Conservation (phyloP, 2,797 vertebrate species). For the Poecilia picta region DNA sequence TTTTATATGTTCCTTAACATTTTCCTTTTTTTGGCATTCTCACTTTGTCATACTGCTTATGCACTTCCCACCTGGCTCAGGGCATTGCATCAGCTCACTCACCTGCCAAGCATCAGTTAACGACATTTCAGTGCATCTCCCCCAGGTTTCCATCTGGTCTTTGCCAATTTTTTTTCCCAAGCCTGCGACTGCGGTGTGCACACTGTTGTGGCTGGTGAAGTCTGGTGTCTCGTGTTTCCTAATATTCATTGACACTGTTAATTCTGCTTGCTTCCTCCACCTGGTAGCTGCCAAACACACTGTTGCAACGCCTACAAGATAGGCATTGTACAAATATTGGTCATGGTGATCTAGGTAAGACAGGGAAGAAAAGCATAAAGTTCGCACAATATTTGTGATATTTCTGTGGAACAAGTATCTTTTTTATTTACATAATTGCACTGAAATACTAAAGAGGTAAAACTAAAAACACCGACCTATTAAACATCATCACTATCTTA, state of each 20-base stretch:
- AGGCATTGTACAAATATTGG: not conserved
- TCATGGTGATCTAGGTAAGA: not conserved
- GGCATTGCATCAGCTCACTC: slow-evolving; percentile 8
- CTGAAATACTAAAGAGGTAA: not conserved
- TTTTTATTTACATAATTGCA: not conserved
- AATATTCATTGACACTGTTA: not conserved
- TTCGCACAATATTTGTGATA: not conserved
- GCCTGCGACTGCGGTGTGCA: not conserved
- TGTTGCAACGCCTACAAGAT: too few relatives aligned
- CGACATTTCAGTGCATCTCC: slow-evolving; percentile 5
- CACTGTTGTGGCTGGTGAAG: not conserved
- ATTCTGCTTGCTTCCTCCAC: not conserved
- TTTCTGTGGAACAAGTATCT: not conserved
- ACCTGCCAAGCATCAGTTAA: slow-evolving; percentile 13
- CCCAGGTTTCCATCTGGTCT: slow-evolving; percentile 7
- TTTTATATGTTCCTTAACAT: not conserved
- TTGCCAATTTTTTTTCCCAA: not conserved
- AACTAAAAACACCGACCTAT: not conserved
- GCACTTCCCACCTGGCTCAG: slow-evolving; percentile 14
- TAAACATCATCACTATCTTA: not conserved
- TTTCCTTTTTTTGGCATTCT: not conserved
- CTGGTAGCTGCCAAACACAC: not conserved
- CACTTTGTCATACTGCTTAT: not conserved
- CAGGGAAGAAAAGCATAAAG: not conserved
- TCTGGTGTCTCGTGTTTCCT: not conserved